Evolutionary conservation across 64 coral and sea anemone genomes (phyloP).

Genomic region (Pocillopora damicornis): DNA sequence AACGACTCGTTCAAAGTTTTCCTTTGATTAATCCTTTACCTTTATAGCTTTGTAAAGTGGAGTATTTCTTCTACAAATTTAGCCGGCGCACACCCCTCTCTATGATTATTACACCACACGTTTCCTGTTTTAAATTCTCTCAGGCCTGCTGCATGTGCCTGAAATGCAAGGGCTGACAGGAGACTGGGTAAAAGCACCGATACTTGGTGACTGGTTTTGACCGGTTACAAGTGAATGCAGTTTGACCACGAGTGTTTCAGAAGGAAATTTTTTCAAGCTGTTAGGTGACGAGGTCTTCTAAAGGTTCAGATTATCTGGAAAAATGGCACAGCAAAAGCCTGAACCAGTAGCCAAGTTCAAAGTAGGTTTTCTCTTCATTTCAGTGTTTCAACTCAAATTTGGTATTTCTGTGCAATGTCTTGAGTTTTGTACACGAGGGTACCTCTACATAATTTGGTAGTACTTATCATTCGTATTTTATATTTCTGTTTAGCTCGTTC

Average conservation of each 20-base stretch:
- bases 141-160: too few relatives aligned
- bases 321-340: not conserved
- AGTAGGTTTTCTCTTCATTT: constrained; percentile 24
- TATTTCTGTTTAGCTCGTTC: constrained; percentile 66
- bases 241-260: not conserved
- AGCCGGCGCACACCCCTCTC: too few relatives aligned
- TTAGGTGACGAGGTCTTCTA: not conserved
- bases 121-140: too few relatives aligned
- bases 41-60: too few relatives aligned
- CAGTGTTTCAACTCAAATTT: not conserved
- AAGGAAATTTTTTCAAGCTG: not conserved
- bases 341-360: constrained; percentile 81
- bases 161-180: not conserved
- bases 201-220: constrained; percentile 63
- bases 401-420: too few relatives aligned
- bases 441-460: not conserved
- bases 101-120: too few relatives aligned
- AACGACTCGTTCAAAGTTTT: too few relatives aligned
- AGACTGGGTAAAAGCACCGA: constrained; percentile 4
- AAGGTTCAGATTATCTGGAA: not conserved
- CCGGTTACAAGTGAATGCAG: constrained; percentile 26
- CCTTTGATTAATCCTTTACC: too few relatives aligned
- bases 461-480: not conserved
- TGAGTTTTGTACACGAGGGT: too few relatives aligned
- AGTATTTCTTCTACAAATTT: too few relatives aligned